A percentile compares a stretch with the other conserved stretches of the same genome.
These are phyloP conservation scores for Axinella damicornis DNA, from an alignment of 37 sponge, comb jelly and placozoan genomes.

Conservation along the genomic window DNA sequence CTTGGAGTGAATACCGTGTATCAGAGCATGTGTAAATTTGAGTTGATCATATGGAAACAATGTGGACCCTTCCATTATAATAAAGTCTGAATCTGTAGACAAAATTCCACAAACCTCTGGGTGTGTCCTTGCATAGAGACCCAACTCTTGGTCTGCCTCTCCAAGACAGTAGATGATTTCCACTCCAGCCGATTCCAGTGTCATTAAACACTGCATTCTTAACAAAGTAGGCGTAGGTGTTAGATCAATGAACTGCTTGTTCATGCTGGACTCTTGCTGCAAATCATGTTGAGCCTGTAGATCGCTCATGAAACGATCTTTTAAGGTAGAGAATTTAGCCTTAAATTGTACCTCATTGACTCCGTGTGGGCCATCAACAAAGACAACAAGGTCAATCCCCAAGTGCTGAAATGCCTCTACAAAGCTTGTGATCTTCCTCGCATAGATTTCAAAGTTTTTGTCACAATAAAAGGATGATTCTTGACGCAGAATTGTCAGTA, in stretches of 20 bases:
- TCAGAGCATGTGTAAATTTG: no score
- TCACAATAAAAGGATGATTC: no score
- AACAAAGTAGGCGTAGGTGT: no score
- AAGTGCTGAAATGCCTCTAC: constrained; percentile 30
- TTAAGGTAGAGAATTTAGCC: background rate
- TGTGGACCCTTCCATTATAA: background rate
- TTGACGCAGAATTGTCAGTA: no score
- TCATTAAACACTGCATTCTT: background rate
- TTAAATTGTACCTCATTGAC: background rate
- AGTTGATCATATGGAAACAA: constrained; percentile 8
- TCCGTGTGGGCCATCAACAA: constrained; percentile 21
- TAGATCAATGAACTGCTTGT: no score
- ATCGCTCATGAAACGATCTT: constrained; percentile 8
- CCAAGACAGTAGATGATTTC: constrained; percentile 27
- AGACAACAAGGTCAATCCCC: constrained; percentile 56
- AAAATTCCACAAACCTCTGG: constrained; percentile 48
- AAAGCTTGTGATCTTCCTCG: no score
- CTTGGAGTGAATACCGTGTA: no score
- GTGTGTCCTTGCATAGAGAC: background rate
- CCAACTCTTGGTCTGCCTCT: constrained; percentile 28
- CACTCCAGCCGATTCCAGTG: background rate
- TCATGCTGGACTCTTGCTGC: no score
- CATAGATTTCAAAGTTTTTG: no score
- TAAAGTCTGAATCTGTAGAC: constrained; percentile 56
- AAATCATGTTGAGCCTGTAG: no score